Percentiles rank a stretch among this genome's conserved stretches.
phyloP scores from a whole-genome alignment of 2,888 invertebrate genomes.

The Nomada hirtipes region DNA sequence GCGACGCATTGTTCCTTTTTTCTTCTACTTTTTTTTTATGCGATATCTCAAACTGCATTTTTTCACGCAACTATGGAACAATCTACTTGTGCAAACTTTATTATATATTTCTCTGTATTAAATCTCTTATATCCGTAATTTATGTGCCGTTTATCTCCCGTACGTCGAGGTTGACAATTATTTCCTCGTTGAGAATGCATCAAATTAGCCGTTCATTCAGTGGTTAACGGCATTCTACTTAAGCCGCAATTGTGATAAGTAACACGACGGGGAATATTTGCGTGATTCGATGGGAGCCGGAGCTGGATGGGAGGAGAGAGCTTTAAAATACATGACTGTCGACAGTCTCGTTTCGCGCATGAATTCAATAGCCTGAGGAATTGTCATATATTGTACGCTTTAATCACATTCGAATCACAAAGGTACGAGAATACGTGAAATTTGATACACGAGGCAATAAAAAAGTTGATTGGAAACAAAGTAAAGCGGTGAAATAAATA shows the following conservation, averaged over 20 bases:
- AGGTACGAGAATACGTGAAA: not conserved
- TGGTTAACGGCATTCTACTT: constrained; percentile 3
- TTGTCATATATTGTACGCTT: constrained; percentile 17
- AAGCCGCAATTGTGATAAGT: constrained; percentile 11
- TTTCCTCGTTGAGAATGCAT: not conserved
- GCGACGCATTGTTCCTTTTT: not conserved
- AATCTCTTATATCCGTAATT: not conserved
- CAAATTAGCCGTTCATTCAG: not conserved
- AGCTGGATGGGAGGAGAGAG: not conserved
- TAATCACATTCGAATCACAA: constrained; percentile 5
- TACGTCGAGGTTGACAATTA: not conserved
- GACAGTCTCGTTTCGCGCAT: constrained; percentile 5
- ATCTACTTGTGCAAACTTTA: not conserved
- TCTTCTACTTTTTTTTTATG: not conserved
- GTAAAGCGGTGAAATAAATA: not conserved
- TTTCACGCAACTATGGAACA: not conserved
- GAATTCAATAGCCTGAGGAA: constrained; percentile 1
- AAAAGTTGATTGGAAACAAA: not conserved
- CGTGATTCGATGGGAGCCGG: constrained; percentile 24
- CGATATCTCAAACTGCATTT: not conserved
- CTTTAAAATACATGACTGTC: constrained; percentile 15
- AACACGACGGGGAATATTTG: constrained; percentile 8
- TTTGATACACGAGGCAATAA: not conserved
- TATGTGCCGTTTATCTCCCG: constrained; percentile 3
- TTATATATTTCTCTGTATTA: not conserved